Conservation (phyloP, 2,888 invertebrate genomes). For the Drosophila acutilabella region DNA sequence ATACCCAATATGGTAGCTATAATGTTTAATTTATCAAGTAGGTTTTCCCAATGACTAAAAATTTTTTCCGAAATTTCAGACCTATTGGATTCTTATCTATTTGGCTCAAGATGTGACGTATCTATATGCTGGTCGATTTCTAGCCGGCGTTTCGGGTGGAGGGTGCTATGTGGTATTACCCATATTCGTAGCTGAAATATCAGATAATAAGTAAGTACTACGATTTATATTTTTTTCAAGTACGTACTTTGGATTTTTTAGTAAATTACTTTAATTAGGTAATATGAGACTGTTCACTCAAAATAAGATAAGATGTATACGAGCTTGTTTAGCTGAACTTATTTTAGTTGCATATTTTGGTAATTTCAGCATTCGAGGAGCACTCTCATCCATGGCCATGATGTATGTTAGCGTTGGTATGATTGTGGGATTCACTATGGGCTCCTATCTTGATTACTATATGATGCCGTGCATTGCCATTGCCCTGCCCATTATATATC, state of each 20-base stretch:
- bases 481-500: conserved; percentile 68
- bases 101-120: conserved; percentile 66
- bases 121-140: conserved; percentile 74
- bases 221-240: neutral
- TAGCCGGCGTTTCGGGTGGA: conserved; percentile 79
- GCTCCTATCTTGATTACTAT: conserved; percentile 69
- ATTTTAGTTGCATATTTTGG: neutral
- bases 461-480: conserved; percentile 74
- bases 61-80: conserved; percentile 43
- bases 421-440: conserved; percentile 68
- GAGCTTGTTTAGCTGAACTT: conserved; percentile 5
- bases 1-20: conserved; percentile 75
- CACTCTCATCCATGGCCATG: conserved; percentile 73
- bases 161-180: conserved; percentile 77
- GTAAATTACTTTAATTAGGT: neutral
- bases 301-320: conserved; percentile 23
- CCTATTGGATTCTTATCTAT: conserved; percentile 76
- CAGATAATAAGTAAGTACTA: conserved; percentile 74
- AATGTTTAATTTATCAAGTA: neutral
- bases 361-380: conserved; percentile 70
- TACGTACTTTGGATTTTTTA: conserved; percentile 9
- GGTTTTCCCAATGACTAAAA: conserved; percentile 23
- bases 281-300: neutral
- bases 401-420: conserved; percentile 78
- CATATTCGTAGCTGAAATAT: conserved; percentile 81